Percentiles rank a stretch among this genome's conserved stretches.
Conservation (phyloP, 1,140 invertebrate species). For the Drosophila jambulina region DNA sequence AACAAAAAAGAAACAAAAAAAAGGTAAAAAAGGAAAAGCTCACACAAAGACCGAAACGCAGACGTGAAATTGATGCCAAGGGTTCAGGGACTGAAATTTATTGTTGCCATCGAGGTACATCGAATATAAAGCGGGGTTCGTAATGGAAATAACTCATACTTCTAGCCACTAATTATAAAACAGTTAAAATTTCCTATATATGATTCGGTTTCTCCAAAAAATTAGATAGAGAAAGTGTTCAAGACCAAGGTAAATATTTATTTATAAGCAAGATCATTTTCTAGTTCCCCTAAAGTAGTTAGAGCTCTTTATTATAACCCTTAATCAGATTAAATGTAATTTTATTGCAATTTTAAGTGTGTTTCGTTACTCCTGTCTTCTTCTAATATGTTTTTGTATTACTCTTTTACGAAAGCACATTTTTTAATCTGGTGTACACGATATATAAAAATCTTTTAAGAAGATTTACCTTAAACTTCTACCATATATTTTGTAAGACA, state of each 20-base stretch:
- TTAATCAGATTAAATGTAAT: no score
- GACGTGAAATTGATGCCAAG: slow-evolving; percentile 74
- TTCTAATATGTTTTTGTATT: no score
- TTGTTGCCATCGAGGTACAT: slow-evolving; percentile 40
- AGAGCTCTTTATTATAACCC: no score
- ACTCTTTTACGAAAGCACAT: no score
- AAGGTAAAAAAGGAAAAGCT: slow-evolving; percentile 28
- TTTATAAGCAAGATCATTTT: not conserved
- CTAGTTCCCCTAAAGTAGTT: not conserved
- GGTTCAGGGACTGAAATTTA: slow-evolving; percentile 54
- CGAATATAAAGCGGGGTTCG: slow-evolving; percentile 11
- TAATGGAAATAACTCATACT: slow-evolving; percentile 13
- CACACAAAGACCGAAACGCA: slow-evolving; percentile 52
- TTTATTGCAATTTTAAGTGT: no score
- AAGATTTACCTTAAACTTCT: no score
- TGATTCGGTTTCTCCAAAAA: not conserved
- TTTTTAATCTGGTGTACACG: not conserved
- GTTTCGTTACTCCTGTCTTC: no score
- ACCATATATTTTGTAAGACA: no score
- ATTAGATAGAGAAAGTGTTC: not conserved
- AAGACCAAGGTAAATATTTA: not conserved
- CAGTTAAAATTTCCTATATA: not conserved
- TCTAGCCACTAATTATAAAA: not conserved
- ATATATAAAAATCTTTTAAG: no score
- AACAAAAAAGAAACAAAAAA: slow-evolving; percentile 32